Evolutionary conservation across 1,140 invertebrate genomes (phyloP), one percentile per base, ranked within the genome.

Genomic region (Sarcophaga bullata): DNA sequence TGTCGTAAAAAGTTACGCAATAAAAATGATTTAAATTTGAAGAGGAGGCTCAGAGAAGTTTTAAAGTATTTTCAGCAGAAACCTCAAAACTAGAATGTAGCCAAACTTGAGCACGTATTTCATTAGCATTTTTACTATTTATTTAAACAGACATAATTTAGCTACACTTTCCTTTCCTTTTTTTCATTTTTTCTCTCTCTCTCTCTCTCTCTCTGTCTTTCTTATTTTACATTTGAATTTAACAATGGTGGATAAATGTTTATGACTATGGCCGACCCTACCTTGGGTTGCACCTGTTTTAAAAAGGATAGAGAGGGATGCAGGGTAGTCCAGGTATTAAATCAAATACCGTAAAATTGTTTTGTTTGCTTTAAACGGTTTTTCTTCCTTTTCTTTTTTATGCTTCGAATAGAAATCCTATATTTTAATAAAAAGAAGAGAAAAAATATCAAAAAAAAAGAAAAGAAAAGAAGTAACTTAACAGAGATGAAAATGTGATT

Each of bases 341-440:
- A 78, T 78, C 48, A 78, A 78, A 50, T 78, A 78, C 75, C 75
- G 75, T 78, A 78, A 78, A 78, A 78, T 78, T 78, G 15, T 78
- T 52, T 78, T 76, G 46, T 49, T 76, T 76, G 13, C 15, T 76
- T 76, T 76, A 49, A 76, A 76, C n/a, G 47, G 13, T 48, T 47
- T 76, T 76, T 19, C 6, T 47, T 17, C 8, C 15, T 75, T 47
- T 78, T 52, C 50, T 78, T 52, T 50, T 52, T 17, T 25, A 17
- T 10, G 58, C 58, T 10, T 54, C 5, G 15, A 72, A 72, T 25
- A 25, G 62, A 72, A 72, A 25, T 9, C 19, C 10, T 72, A 25
- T 9, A 25, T 6, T 15, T 25, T 25, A 25, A 25, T 72, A 17
- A 11, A 25, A 72, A 72, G n/a, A n/a, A n/a, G n/a, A n/a, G n/a